Percentiles rank a stretch among this genome's conserved stretches.
Conservation (phyloP, 2,113 vertebrate species). For the Hemibagrus wyckioides region DNA sequence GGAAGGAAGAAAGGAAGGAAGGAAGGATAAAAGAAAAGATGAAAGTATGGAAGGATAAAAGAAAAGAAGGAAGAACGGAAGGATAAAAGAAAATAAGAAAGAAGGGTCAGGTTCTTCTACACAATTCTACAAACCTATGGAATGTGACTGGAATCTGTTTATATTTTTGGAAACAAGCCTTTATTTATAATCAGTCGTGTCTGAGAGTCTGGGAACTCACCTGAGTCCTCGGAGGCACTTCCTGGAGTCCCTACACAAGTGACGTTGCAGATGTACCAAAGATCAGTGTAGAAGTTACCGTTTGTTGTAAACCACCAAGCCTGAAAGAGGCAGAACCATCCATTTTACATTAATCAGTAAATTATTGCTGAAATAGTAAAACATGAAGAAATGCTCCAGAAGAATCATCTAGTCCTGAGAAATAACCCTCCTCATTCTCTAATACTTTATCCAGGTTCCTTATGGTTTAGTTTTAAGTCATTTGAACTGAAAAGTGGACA, state of each 20-base stretch:
- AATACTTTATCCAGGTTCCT: not conserved
- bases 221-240: constrained; percentile 58
- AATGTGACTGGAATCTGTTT: not conserved
- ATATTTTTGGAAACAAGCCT: not conserved
- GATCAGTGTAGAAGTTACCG: constrained; percentile 58
- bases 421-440: not conserved
- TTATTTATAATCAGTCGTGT: not conserved
- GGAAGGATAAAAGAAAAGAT: too few species aligned
- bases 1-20: too few species aligned
- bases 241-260: constrained; percentile 67
- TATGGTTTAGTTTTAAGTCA: not conserved
- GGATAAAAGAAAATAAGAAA: too few species aligned
- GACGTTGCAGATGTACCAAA: constrained; percentile 75
- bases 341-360: not conserved
- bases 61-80: too few species aligned
- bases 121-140: not conserved
- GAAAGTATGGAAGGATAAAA: too few species aligned
- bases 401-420: not conserved
- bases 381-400: not conserved
- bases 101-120: not conserved
- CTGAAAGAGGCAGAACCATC: constrained; percentile 50
- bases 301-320: constrained; percentile 69
- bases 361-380: too few species aligned
- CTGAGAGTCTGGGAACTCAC: constrained; percentile 47
- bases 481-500: not conserved